Evolutionary conservation across 35 echinoderm and acorn worm species (phyloP).

Genomic region (Apostichopus japonicus): DNA sequence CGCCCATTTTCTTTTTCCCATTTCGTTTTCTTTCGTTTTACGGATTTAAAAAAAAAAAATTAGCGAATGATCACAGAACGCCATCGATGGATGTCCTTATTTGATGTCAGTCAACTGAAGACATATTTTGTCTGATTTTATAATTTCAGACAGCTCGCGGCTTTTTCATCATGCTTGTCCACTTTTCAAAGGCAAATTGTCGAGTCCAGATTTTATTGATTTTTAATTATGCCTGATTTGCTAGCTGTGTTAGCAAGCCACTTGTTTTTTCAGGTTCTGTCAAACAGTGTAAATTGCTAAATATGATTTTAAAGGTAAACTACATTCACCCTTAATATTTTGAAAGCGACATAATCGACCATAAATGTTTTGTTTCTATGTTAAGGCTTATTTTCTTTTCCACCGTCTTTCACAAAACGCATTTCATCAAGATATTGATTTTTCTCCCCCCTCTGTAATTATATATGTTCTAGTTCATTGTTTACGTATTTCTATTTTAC

Average conservation of each 20-base stretch:
- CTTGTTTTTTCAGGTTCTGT: conserved; percentile 8
- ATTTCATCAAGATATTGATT: background rate
- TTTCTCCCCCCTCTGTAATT: background rate
- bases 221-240: conserved; percentile 4
- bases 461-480: background rate
- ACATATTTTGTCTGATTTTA: background rate
- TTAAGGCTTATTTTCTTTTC: background rate
- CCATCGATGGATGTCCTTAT: background rate
- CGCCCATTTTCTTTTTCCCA: too few species aligned
- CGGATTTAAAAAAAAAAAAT: too few species aligned
- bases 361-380: conserved; percentile 1
- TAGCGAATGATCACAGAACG: too few species aligned
- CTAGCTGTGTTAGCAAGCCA: conserved; percentile 8
- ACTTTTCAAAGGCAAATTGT: conserved; percentile 14
- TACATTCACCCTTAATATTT: background rate
- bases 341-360: background rate
- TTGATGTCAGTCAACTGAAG: background rate
- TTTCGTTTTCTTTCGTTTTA: too few species aligned
- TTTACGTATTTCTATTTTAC: background rate
- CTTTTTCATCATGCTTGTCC: background rate
- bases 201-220: background rate
- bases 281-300: conserved; percentile 13
- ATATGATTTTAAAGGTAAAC: conserved; percentile 11
- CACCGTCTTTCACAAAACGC: background rate
- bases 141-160: conserved; percentile 5